Evolutionary conservation across 2,888 invertebrate species (phyloP).

Genomic region (Chymomyza amoena): DNA sequence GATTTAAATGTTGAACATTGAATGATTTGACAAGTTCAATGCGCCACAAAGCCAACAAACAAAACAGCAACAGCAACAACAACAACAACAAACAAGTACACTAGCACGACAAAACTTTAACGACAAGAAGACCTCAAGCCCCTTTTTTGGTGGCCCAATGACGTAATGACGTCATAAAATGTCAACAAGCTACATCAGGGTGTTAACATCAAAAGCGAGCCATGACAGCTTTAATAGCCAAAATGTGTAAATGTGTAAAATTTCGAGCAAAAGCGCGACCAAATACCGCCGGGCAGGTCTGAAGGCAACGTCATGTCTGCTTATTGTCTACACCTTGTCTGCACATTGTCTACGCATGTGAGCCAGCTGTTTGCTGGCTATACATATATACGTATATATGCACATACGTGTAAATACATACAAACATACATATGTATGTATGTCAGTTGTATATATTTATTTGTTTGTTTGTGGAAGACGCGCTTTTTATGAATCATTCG

Average conservation of each 20-base stretch:
- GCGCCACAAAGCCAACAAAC: conserved; percentile 15
- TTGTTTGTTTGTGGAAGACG: not conserved
- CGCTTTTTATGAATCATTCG: conserved; percentile 10
- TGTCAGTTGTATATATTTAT: not conserved
- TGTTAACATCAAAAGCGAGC: not conserved
- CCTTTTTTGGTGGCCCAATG: not conserved
- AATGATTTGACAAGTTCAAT: conserved; percentile 36
- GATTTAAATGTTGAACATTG: conserved; percentile 10
- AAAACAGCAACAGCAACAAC: too few species aligned
- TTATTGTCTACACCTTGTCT: conserved; percentile 19
- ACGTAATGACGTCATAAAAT: conserved; percentile 1
- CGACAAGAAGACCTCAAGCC: not conserved
- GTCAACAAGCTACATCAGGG: not conserved
- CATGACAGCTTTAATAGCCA: conserved; percentile 19
- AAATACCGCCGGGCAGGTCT: not conserved
- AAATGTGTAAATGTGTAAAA: conserved; percentile 26
- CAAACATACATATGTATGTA: not conserved
- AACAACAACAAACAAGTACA: conserved; percentile 1
- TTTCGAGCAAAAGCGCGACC: not conserved
- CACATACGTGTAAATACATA: not conserved
- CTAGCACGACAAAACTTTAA: not conserved
- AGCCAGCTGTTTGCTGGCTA: not conserved
- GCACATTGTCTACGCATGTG: conserved; percentile 19
- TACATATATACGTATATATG: too few species aligned
- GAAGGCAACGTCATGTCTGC: not conserved